phyloP scores from a whole-genome alignment of 1,140 invertebrate species.

The Drosophila chauvacae region DNA sequence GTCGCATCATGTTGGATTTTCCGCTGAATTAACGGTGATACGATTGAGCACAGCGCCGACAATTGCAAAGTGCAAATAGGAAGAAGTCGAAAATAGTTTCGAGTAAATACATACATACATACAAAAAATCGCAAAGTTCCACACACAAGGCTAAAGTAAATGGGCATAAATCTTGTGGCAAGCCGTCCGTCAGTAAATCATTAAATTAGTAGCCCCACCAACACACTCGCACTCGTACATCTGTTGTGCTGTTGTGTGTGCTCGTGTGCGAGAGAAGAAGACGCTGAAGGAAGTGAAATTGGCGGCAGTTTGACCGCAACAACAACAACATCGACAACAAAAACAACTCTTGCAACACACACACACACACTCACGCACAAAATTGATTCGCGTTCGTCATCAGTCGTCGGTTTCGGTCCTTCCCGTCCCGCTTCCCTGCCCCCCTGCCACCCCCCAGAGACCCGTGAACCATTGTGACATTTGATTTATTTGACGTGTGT shows the following conservation, averaged over 20 bases:
- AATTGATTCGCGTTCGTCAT: constrained; percentile 65
- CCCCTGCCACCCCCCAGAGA: background rate
- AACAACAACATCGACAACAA: constrained; percentile 3
- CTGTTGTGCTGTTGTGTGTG: constrained; percentile 39
- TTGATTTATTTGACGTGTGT: constrained; percentile 85
- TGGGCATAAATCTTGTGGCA: constrained; percentile 69
- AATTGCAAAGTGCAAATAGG: constrained; percentile 19
- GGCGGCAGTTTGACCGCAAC: constrained; percentile 79
- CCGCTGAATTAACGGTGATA: constrained; percentile 43
- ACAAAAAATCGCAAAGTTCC: constrained; percentile 16
- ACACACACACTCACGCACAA: constrained; percentile 29
- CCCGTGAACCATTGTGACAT: constrained; percentile 76
- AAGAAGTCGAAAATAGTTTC: constrained; percentile 30
- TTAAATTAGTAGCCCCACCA: constrained; percentile 76
- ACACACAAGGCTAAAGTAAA: constrained; percentile 22
- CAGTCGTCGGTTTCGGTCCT: constrained; percentile 37
- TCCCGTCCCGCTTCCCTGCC: constrained; percentile 2
- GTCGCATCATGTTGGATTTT: constrained; percentile 74
- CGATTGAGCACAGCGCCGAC: constrained; percentile 26
- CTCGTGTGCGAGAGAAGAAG: constrained; percentile 21
- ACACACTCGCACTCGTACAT: constrained; percentile 42
- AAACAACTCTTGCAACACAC: constrained; percentile 54
- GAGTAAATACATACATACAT: background rate
- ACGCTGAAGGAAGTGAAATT: constrained; percentile 68
- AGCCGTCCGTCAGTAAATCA: constrained; percentile 75